Base-by-base conservation (phyloP, 2,113 vertebrate genomes). In the Varanus salvator region DNA sequence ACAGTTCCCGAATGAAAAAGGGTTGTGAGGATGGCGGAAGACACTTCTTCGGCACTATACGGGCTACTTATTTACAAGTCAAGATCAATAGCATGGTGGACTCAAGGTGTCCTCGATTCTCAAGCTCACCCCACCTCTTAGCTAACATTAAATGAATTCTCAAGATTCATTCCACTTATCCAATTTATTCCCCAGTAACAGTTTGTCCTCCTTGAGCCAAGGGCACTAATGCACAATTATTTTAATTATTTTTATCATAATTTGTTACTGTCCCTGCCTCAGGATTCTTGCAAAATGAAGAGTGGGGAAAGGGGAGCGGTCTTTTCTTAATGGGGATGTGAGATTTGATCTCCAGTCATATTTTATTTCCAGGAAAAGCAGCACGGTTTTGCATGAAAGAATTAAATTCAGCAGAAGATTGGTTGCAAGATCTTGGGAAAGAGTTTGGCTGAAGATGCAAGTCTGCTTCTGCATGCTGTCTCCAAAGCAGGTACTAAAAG, bases 121-220 rank as follows among this genome's bases (percentile, higher is more conserved):
- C 50, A 14, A 44, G 68, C 57, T 5, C 50, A 19, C 48, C 64
- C 75, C 0, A 25, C 5, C 74, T 2, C 52, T 78, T 87, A 89
- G 29, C 19, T 85, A 9, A 23, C 80, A 91, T 34, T 87, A 52
- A 54, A 52, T 9, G 80, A 27, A 6, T 1, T 80, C 38, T 66
- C 78, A 74, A 82, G 71, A n/a, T 86, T 89, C 88, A 3, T 84
- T 89, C 93, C 66, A 5, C 34, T 29, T 25, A 81, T 85, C 71
- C 27, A 66, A 86, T 89, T 90, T 8, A 34, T 66, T 50, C 1
- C 4, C 76, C 87, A 87, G 11, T 77, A 29, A 29, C 94, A 86
- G 2, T 72, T 84, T 89, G 77, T 54, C 81, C 69, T 87, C n/a
- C 85, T 92, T 85, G 54, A 75, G 17, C 85, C 5, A 72, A 50